phyloP scores from a whole-genome alignment of 2,888 invertebrate genomes.

The Eudemis profundana region DNA sequence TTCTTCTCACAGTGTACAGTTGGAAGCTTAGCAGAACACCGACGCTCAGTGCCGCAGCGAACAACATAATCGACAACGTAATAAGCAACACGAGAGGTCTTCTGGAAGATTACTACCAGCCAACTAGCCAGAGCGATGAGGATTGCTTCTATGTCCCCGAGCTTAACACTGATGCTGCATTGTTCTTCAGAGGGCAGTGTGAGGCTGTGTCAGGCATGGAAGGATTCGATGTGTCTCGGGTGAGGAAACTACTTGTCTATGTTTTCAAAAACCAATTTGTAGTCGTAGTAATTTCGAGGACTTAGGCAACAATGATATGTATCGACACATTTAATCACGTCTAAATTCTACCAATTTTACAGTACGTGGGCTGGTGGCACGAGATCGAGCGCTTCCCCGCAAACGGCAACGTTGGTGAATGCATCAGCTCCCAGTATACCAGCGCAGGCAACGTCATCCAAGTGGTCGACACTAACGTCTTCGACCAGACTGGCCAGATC shows the following conservation, averaged over 20 bases:
- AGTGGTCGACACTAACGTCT: constrained; percentile 63
- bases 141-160: constrained; percentile 74
- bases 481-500: constrained; percentile 52
- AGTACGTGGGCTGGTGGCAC: constrained; percentile 77
- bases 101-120: constrained; percentile 59
- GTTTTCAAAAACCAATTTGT: too few species aligned
- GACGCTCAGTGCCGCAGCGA: constrained; percentile 54
- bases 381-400: constrained; percentile 70
- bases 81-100: constrained; percentile 69
- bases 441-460: constrained; percentile 52
- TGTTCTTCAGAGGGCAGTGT: constrained; percentile 70
- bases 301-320: too few species aligned
- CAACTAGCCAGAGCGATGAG: constrained; percentile 65
- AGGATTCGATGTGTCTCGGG: constrained; percentile 62
- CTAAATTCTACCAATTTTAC: constrained; percentile 48
- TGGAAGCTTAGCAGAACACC: constrained; percentile 70
- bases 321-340: too few species aligned
- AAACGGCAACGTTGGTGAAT: constrained; percentile 58
- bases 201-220: constrained; percentile 56
- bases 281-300: too few species aligned
- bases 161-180: constrained; percentile 54
- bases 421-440: constrained; percentile 64
- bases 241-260: too few species aligned
- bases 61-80: constrained; percentile 53
- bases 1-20: constrained; percentile 63